Conservation (phyloP, 1,140 invertebrate genomes). For the Lamellibrachia luymesi region DNA sequence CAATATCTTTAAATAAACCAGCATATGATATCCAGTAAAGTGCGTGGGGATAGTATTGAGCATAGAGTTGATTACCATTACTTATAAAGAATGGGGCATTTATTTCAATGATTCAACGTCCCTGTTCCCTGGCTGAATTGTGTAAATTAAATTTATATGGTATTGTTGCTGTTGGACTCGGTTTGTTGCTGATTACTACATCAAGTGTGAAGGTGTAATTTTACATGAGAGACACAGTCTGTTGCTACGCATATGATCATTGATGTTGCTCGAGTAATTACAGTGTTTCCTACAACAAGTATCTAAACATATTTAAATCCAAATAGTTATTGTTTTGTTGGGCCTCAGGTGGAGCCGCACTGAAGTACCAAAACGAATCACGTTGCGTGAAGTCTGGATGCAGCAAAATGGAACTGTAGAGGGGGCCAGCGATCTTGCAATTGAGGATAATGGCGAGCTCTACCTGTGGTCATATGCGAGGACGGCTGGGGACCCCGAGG, state of each 20-base stretch:
- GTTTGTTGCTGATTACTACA: no score
- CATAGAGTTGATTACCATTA: neutral
- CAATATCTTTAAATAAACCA: neutral
- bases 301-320: neutral
- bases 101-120: no score
- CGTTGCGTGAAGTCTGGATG: conserved; percentile 41
- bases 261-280: neutral
- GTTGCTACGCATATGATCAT: no score
- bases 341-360: conserved; percentile 31
- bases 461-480: conserved; percentile 44
- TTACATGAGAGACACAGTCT: no score
- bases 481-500: conserved; percentile 32
- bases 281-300: neutral
- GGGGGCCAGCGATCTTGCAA: conserved; percentile 35
- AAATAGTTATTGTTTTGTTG: neutral
- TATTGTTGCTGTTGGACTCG: no score
- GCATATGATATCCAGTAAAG: neutral
- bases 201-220: no score
- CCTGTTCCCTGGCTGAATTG: no score
- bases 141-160: no score
- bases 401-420: conserved; percentile 42
- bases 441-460: conserved; percentile 40
- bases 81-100: neutral
- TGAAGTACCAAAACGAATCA: conserved; percentile 34
- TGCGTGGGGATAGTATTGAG: neutral